Evolutionary conservation across 2,888 invertebrate species (phyloP).

Genomic region (Synanthedon andrenaeformis): DNA sequence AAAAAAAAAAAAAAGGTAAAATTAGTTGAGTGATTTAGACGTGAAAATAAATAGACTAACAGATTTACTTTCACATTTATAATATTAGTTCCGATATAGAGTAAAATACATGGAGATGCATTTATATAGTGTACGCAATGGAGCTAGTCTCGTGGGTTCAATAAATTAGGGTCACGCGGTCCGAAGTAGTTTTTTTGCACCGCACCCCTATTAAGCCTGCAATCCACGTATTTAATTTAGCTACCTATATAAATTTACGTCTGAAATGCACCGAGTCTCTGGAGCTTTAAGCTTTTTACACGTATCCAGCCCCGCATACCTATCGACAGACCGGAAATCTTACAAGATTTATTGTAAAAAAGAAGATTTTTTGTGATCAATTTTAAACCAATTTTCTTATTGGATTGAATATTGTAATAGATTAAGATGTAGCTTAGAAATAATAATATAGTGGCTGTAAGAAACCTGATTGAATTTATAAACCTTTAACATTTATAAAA

Average conservation of each 20-base stretch:
- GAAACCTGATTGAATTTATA: too few species aligned
- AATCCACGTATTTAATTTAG: slow-evolving; percentile 65
- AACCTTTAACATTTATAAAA: too few species aligned
- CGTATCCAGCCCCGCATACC: not conserved
- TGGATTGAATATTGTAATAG: too few species aligned
- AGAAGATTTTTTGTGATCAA: too few species aligned
- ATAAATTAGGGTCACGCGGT: slow-evolving; percentile 35
- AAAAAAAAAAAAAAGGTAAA: too few species aligned
- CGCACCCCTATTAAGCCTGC: slow-evolving; percentile 39
- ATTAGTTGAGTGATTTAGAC: too few species aligned
- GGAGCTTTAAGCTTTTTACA: slow-evolving; percentile 9
- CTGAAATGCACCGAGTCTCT: slow-evolving; percentile 23
- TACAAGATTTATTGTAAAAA: not conserved
- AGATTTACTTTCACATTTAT: not conserved
- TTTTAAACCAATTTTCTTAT: too few species aligned
- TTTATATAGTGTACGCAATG: not conserved
- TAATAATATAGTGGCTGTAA: too few species aligned
- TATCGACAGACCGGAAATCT: not conserved
- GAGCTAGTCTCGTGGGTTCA: slow-evolving; percentile 18
- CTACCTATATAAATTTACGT: slow-evolving; percentile 39
- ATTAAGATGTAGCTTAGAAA: too few species aligned
- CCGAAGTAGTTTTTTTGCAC: slow-evolving; percentile 18
- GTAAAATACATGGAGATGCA: too few species aligned
- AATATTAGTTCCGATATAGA: too few species aligned
- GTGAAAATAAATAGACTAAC: too few species aligned